Base-by-base conservation (phyloP, 1,140 invertebrate species). In the Vollenhovia emeryi region DNA sequence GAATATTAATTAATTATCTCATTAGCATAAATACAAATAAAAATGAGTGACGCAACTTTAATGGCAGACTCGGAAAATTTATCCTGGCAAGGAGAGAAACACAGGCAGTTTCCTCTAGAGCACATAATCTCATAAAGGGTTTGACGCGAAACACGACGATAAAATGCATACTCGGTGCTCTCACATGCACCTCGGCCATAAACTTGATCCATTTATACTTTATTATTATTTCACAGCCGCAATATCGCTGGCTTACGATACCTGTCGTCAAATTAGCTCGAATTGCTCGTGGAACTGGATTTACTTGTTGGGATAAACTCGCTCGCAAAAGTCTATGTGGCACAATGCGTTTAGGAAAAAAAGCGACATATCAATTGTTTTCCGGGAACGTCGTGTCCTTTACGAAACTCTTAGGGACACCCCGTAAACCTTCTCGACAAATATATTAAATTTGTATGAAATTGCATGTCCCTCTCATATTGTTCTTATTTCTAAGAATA, bases 171-270 rank as follows among this genome's bases (percentile, higher is more conserved):
- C 59, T 84, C 60, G 86, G 82, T 85, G 74, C 86, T 92, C 91
- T 91, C 82, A 80, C 90, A 89, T 91, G 88, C 89, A 88, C 78
- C 30, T 24, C 62, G 57, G 86, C 76, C 92, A 91, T 95, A 94
- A 95, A 95, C 92, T 94, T 94, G 94, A 95, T 95, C 94, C 94
- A 93, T 94, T 94, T 95, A 94, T 93, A 93, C 91, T 95, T 95
- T 95, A 94, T 95, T 95, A 94, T 95, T 95, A 94, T 95, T 95
- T 95, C 92, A 94, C 91, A 87, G 87, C 74, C 82, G 93, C 92
- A 94, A 95, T 94, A 94, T 93, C 91, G 91, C 90, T 87, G 90
- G 89, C 91, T 93, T 92, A 89, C 88, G 87, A 90, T 84, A 91
- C 74, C 91, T 85, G 90, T 93, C 93, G 92, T 95, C 86, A 94